phyloP scores from a whole-genome alignment of 2,797 vertebrate species.

The Carcharodon carcharias region DNA sequence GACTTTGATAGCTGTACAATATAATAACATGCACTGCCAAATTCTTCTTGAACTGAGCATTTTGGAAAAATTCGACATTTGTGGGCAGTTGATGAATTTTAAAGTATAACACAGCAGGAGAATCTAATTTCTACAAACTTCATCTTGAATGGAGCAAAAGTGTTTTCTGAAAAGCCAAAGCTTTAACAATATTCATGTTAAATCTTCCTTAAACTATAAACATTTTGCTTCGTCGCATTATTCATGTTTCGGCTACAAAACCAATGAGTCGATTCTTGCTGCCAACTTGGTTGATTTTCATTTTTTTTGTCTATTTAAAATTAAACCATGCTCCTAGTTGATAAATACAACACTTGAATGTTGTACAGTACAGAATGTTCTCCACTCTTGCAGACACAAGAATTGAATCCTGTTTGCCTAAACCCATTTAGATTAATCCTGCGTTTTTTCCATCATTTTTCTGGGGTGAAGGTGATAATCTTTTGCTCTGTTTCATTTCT shows the following conservation, averaged over 20 bases:
- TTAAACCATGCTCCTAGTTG: background rate
- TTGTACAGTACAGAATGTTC: background rate
- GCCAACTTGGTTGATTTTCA: background rate
- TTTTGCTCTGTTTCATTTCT: background rate
- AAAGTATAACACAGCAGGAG: background rate
- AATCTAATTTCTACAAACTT: background rate
- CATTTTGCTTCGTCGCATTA: background rate
- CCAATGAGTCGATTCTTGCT: background rate
- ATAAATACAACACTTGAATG: background rate
- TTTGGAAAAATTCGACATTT: background rate
- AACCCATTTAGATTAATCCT: background rate
- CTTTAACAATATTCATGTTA: background rate
- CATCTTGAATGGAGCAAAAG: background rate
- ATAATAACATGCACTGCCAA: background rate
- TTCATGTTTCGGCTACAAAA: background rate
- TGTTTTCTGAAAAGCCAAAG: background rate
- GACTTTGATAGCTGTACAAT: background rate
- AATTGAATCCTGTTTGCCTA: background rate
- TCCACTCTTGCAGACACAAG: background rate
- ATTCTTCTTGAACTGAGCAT: background rate
- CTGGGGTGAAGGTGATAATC: background rate
- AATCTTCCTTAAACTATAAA: background rate
- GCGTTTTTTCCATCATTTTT: background rate
- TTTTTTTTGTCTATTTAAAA: background rate
- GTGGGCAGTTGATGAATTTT: background rate